Conservation (phyloP, 2,888 invertebrate species). For the Meghimatium bilineatum region DNA sequence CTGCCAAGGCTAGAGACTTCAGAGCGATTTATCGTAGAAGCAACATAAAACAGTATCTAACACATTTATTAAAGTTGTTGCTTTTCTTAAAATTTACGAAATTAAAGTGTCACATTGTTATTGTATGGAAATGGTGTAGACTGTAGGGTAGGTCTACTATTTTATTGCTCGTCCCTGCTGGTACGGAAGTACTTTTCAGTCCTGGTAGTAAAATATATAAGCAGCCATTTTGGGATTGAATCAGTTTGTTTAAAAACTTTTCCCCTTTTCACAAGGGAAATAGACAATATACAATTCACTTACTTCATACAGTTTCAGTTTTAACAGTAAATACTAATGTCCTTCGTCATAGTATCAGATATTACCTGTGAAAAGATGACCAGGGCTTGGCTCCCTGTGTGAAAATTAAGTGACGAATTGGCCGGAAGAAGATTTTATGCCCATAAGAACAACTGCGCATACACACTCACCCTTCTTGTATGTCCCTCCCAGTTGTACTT, state of each 20-base stretch:
- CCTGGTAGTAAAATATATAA: background rate
- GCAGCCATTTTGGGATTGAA: conserved; percentile 17
- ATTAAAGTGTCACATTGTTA: no score
- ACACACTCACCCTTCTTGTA: conserved; percentile 61
- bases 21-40: no score
- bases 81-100: no score
- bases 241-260: background rate
- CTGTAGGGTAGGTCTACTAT: no score
- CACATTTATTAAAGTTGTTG: no score
- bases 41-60: no score
- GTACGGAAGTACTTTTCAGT: background rate
- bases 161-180: no score
- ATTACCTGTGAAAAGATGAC: background rate
- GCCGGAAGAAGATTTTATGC: conserved; percentile 59
- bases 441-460: conserved; percentile 68
- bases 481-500: background rate
- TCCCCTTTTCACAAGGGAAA: background rate
- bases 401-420: conserved; percentile 58
- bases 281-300: background rate
- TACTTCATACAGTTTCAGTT: background rate
- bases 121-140: no score
- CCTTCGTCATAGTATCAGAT: background rate
- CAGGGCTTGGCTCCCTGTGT: conserved; percentile 56
- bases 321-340: background rate
- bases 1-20: no score